Conservation (phyloP, 1,140 invertebrate species). For the Drosophila murphyi region DNA sequence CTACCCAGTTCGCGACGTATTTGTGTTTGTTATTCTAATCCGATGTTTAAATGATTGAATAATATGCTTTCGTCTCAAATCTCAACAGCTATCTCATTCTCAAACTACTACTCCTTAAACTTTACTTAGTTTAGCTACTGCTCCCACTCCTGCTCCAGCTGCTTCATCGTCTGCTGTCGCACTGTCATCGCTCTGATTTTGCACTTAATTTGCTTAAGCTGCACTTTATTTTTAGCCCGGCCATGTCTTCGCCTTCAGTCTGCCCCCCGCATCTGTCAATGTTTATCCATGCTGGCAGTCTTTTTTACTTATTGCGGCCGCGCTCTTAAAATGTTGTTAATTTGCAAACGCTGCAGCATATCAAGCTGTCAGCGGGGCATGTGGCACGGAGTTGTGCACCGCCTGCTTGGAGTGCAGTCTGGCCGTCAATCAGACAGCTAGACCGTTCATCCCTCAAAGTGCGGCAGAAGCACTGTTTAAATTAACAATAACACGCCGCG, state of each 20-base stretch:
- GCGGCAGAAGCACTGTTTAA: constrained; percentile 52
- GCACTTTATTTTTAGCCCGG: constrained; percentile 67
- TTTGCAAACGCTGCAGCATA: constrained; percentile 67
- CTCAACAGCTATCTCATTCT: constrained; percentile 39
- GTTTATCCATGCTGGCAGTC: constrained; percentile 60
- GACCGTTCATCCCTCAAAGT: constrained; percentile 56
- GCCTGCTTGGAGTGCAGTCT: neutral
- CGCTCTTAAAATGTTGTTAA: constrained; percentile 74
- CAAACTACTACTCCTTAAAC: constrained; percentile 29
- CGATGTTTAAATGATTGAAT: constrained; percentile 77
- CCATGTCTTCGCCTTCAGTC: neutral
- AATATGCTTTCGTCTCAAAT: constrained; percentile 42
- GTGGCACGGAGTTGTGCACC: constrained; percentile 22
- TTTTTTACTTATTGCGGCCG: constrained; percentile 48
- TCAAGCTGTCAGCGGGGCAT: constrained; percentile 61
- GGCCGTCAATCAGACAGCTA: constrained; percentile 44
- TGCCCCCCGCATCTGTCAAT: constrained; percentile 47
- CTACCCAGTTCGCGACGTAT: constrained; percentile 1
- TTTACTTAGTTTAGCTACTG: neutral
- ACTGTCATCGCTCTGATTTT: constrained; percentile 65
- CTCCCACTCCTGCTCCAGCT: constrained; percentile 1
- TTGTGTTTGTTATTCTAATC: constrained; percentile 39
- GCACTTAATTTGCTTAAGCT: constrained; percentile 79
- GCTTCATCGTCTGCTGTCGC: neutral
- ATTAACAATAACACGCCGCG: constrained; percentile 78